Conservation (phyloP, 2,113 vertebrate genomes). For the Nycticebus coucang region DNA sequence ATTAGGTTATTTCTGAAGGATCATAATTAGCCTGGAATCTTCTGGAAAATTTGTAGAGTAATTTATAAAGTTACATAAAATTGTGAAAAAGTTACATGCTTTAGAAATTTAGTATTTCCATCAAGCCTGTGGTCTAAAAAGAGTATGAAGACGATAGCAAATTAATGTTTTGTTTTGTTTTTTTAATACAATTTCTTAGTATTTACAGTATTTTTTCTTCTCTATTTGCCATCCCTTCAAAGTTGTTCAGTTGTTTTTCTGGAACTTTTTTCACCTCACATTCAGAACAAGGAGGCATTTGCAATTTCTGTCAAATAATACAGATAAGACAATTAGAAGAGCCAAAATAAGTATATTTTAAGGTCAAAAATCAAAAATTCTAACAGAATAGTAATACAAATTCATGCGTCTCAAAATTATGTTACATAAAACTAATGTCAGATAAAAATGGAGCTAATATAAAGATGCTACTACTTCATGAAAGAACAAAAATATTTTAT, state of each 20-base stretch:
- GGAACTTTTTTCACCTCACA: slow-evolving; percentile 74
- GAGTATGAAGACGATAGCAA: slow-evolving; percentile 75
- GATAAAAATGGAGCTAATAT: background rate
- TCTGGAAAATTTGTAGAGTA: slow-evolving; percentile 79
- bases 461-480: background rate
- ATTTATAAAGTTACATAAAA: slow-evolving; percentile 87
- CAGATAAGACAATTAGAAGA: slow-evolving; percentile 55
- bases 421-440: background rate
- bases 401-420: background rate
- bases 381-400: background rate
- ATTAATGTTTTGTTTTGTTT: background rate
- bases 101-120: slow-evolving; percentile 82
- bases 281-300: slow-evolving; percentile 79
- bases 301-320: slow-evolving; percentile 82
- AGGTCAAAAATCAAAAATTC: background rate
- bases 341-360: background rate
- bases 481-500: background rate
- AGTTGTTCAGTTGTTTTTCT: slow-evolving; percentile 76
- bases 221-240: slow-evolving; percentile 70
- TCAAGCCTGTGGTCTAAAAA: slow-evolving; percentile 84
- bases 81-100: slow-evolving; percentile 86
- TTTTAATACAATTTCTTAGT: slow-evolving; percentile 4
- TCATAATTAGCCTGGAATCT: slow-evolving; percentile 79
- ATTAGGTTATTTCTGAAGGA: slow-evolving; percentile 84
- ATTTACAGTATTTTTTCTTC: slow-evolving; percentile 81